Evolutionary conservation across 2,888 invertebrate genomes (phyloP).

Genomic region (Limulus polyphemus): DNA sequence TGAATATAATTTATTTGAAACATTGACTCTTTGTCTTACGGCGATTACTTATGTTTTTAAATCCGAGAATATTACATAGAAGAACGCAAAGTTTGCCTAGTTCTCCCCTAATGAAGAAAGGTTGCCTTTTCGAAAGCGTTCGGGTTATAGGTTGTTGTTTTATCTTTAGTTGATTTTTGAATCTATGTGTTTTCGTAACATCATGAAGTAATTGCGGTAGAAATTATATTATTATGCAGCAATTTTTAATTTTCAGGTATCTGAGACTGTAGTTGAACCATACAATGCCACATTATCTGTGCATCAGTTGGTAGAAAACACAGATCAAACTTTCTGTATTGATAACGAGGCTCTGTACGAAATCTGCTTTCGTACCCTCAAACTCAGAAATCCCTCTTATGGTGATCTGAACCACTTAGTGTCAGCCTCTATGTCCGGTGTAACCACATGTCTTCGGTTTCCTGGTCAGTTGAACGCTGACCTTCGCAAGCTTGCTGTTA

Average conservation of each 20-base stretch:
- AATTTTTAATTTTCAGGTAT: constrained; percentile 38
- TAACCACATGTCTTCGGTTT: constrained; percentile 77
- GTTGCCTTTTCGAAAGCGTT: too few relatives aligned
- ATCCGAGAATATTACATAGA: too few relatives aligned
- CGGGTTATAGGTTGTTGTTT: too few relatives aligned
- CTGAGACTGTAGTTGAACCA: constrained; percentile 50
- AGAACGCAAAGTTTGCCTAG: too few relatives aligned
- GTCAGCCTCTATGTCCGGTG: constrained; percentile 63
- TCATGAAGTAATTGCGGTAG: too few relatives aligned
- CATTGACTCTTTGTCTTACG: too few relatives aligned
- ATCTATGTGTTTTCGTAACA: too few relatives aligned
- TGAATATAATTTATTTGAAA: too few relatives aligned
- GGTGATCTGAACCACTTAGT: constrained; percentile 44
- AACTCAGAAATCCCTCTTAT: constrained; percentile 42
- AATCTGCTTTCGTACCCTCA: constrained; percentile 59
- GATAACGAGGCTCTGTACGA: constrained; percentile 51
- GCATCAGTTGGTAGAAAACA: constrained; percentile 74
- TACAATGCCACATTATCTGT: constrained; percentile 72
- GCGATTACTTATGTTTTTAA: too few relatives aligned
- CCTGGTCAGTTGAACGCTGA: constrained; percentile 91
- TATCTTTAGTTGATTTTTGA: too few relatives aligned
- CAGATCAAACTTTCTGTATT: constrained; percentile 78
- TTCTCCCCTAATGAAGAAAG: too few relatives aligned
- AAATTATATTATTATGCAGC: not conserved
- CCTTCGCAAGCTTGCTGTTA: constrained; percentile 78